A percentile compares a stretch with the other conserved stretches of the same genome.
These are phyloP conservation scores for Hydra vulgaris DNA, from an alignment of 30 jellyfish, hydroid and myxozoan species.

Conservation along the genomic window DNA sequence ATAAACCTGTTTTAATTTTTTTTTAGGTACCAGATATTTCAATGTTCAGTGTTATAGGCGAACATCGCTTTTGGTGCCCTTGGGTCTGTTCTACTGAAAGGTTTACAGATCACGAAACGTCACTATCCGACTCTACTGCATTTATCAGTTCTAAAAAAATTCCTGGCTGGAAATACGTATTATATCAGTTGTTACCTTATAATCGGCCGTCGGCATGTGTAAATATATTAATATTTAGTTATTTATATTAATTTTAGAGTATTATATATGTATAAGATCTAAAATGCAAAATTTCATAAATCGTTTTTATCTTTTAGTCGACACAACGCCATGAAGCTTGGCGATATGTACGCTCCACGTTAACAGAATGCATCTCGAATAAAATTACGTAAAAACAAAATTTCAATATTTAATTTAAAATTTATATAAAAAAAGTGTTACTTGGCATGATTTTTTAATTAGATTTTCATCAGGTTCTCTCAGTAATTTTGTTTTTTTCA, in stretches of 20 bases:
- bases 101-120: conserved; percentile 9
- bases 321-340: neutral
- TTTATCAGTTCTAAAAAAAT: neutral
- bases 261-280: no score
- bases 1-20: neutral
- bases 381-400: neutral
- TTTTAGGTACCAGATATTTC: conserved; percentile 47
- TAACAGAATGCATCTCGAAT: neutral
- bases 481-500: no score
- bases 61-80: conserved; percentile 97
- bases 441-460: no score
- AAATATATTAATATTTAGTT: no score
- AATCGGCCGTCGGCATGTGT: neutral
- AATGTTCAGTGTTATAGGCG: conserved; percentile 58
- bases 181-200: conserved; percentile 25
- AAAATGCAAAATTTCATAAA: no score
- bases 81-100: conserved; percentile 37
- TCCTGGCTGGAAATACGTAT: conserved; percentile 82
- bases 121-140: neutral
- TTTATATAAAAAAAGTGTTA: no score
- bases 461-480: no score
- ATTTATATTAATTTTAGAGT: no score
- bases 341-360: neutral
- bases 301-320: no score
- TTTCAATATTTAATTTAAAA: no score